A percentile compares a stretch with the other conserved stretches of the same genome.
Conservation (phyloP, 2,113 vertebrate species). For the Protobothrops mucrosquamatus region DNA sequence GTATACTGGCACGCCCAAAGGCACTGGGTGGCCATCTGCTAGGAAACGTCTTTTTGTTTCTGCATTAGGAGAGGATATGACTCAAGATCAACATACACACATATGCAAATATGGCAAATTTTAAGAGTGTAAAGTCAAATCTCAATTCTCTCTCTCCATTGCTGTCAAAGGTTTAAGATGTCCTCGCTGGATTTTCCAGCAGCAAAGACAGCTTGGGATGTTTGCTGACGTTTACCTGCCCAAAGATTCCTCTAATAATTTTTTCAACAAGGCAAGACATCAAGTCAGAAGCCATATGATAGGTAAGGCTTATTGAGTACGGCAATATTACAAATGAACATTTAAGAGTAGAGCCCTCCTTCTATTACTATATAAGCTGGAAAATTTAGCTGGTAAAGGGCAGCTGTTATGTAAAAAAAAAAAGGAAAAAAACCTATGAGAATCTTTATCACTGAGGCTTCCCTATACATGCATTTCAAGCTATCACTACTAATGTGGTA, state of each 20-base stretch:
- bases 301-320: not conserved
- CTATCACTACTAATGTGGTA: not conserved
- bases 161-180: not conserved
- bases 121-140: not conserved
- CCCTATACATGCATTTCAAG: not conserved
- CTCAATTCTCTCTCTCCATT: not conserved
- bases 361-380: not conserved
- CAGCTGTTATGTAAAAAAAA: not conserved
- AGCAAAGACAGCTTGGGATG: not conserved
- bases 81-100: not conserved
- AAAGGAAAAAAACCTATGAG: not conserved
- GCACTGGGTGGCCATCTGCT: conserved; percentile 7
- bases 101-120: not conserved
- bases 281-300: not conserved
- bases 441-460: not conserved
- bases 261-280: not conserved
- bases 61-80: not conserved
- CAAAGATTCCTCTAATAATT: not conserved
- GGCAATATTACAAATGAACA: not conserved
- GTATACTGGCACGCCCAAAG: not conserved
- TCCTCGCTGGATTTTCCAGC: not conserved
- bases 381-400: not conserved
- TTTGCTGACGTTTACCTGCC: not conserved
- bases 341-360: not conserved
- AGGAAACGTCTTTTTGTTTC: not conserved